Evolutionary conservation across 2,113 vertebrate species (phyloP), one percentile per base, ranked within the genome.

Genomic region (Anolis sagrei): DNA sequence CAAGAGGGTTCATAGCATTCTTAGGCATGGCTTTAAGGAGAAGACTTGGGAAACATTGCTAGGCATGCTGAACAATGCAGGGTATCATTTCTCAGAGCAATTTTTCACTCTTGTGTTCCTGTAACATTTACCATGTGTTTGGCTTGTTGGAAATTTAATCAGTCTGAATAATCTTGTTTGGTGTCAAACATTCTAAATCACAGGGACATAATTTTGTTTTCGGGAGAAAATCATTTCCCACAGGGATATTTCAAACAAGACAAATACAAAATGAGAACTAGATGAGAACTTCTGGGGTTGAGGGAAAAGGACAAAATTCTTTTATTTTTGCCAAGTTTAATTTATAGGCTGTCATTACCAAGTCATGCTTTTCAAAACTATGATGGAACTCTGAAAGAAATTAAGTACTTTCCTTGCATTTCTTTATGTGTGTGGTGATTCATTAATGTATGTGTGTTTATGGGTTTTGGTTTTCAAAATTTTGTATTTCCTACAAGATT

Each of bases 171-270:
- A 94, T 94, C 90, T 90, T 81, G 85, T 93, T 90, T 86, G 84
- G 89, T 91, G 93, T 92, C 89, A 94, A 94, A 92, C 89, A 86
- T 85, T 72, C 90, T 95, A 88, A 89, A 95, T 95, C 95, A 93
- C 85, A 92, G 84, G 92, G 78, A 88, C 91, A 81, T 79, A 90
- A 84, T 94, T 92, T 90, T 7, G 75, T 93, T 95, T 91, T 78
- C 91, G 82, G 88, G 88, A 91, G 91, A 91, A 83, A 93, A 95
- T 87, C 86, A 34, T 76, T 90, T 78, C 89, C 89, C 82, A 89
- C 44, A 83, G 89, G 87, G 85, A 91, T 92, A 77, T 86, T 92
- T 89, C 87, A 89, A 86, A 75, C 72, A 85, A 93, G 86, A 93
- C 89, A 85, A 94, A 95, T 94, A 94, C 93, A 84, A 91, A 91